A percentile compares a stretch with the other conserved stretches of the same genome.
Evolutionary conservation across 2,113 vertebrate species (phyloP).

Genomic region (Etia nguti): DNA sequence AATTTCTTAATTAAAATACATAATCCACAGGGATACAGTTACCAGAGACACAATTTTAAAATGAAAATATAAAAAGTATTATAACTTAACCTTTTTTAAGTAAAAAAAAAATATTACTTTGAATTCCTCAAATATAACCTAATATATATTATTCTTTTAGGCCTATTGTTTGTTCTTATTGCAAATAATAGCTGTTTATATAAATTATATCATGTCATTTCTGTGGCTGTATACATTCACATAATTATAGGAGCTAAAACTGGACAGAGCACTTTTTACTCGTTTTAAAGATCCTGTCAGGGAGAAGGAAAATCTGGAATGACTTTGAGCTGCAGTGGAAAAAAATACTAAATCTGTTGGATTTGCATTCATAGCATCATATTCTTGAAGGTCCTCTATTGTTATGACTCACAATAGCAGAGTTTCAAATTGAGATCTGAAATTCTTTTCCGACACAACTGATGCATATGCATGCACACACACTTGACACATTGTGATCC

Average conservation of each 20-base stretch:
- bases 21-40: background rate
- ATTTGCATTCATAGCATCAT: background rate
- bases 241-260: background rate
- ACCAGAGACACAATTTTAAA: background rate
- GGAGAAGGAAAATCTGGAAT: background rate
- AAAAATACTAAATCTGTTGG: background rate
- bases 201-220: background rate
- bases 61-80: background rate
- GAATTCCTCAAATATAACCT: background rate
- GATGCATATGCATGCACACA: conserved; percentile 40
- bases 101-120: background rate
- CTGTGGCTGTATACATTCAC: background rate
- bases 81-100: background rate
- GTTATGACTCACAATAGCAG: background rate
- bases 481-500: conserved; percentile 1
- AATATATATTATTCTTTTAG: background rate
- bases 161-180: background rate
- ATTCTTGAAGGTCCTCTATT: background rate
- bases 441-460: background rate
- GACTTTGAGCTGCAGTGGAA: background rate
- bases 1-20: background rate
- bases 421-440: background rate
- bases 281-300: background rate
- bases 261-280: background rate
- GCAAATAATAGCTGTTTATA: background rate